These are phyloP conservation scores for Nymphalis io DNA, from an alignment of 1,140 invertebrate species.

Conservation along the genomic window DNA sequence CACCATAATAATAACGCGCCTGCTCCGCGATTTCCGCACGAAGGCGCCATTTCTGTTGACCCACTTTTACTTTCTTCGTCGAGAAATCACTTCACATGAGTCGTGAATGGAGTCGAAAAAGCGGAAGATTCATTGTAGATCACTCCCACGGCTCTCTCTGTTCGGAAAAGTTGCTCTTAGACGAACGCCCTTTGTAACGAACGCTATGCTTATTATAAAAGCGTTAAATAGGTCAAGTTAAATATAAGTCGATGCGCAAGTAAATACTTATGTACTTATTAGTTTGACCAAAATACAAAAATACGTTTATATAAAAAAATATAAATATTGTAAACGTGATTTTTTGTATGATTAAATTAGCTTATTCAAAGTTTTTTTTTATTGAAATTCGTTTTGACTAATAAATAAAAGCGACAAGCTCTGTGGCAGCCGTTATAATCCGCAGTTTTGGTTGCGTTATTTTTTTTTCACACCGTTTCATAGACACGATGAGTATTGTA, in stretches of 20 bases:
- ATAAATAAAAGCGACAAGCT: too few relatives aligned
- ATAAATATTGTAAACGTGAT: too few relatives aligned
- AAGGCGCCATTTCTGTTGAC: conserved; percentile 56
- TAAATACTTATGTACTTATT: not conserved
- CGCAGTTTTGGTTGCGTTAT: too few relatives aligned
- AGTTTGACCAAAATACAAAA: too few relatives aligned
- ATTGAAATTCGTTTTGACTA: too few relatives aligned
- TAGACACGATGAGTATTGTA: too few relatives aligned
- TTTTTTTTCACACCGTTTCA: too few relatives aligned
- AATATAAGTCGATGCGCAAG: not conserved
- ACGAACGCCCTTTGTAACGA: conserved; percentile 45
- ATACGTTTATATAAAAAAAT: too few relatives aligned
- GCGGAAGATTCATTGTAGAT: conserved; percentile 66
- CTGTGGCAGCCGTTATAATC: too few relatives aligned
- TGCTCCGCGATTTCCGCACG: conserved; percentile 49
- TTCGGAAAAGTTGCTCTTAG: conserved; percentile 51
- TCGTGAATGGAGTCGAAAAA: conserved; percentile 65
- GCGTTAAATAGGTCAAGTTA: conserved; percentile 2
- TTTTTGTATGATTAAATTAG: too few relatives aligned
- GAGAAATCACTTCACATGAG: conserved; percentile 72
- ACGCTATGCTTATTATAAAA: conserved; percentile 31
- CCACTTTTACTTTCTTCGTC: conserved; percentile 73
- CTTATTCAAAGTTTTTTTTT: too few relatives aligned
- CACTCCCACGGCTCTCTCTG: conserved; percentile 67
- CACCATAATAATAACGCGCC: conserved; percentile 40